These are phyloP conservation scores for Parauchenoglanis punctatus DNA, from an alignment of 2,797 vertebrate species.

Conservation along the genomic window DNA sequence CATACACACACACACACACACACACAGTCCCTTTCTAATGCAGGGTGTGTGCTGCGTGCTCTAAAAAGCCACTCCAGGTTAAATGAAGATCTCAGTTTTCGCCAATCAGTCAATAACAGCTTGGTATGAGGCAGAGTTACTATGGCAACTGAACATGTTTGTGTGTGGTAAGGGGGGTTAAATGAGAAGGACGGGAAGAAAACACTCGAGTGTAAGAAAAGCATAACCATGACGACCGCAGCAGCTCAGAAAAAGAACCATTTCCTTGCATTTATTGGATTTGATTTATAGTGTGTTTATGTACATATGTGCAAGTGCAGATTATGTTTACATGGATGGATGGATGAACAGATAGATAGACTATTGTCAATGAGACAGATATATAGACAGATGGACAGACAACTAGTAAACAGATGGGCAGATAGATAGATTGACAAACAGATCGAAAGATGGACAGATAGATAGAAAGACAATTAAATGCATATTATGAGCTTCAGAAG, in stretches of 20 bases:
- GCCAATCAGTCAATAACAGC: constrained; percentile 39
- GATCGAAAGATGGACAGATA: neutral
- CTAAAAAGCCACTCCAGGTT: constrained; percentile 19
- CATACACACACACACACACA: neutral
- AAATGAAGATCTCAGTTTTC: constrained; percentile 12
- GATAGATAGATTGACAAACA: neutral
- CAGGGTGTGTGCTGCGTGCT: neutral
- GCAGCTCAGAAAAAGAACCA: neutral
- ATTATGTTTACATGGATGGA: neutral
- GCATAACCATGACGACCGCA: constrained; percentile 43
- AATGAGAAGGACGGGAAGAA: constrained; percentile 43
- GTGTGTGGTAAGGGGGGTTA: constrained; percentile 11
- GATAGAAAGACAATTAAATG: neutral
- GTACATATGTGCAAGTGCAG: neutral
- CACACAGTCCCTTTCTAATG: neutral
- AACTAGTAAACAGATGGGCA: neutral
- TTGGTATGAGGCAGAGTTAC: constrained; percentile 65
- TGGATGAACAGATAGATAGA: neutral
- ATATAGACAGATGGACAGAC: neutral
- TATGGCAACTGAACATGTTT: constrained; percentile 64
- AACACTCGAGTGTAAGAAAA: constrained; percentile 30
- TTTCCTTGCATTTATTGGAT: neutral
- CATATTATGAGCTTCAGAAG: neutral
- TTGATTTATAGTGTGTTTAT: neutral
- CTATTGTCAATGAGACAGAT: too few relatives aligned